Conservation (phyloP, 2,888 invertebrate genomes). For the Phorcus lineatus region DNA sequence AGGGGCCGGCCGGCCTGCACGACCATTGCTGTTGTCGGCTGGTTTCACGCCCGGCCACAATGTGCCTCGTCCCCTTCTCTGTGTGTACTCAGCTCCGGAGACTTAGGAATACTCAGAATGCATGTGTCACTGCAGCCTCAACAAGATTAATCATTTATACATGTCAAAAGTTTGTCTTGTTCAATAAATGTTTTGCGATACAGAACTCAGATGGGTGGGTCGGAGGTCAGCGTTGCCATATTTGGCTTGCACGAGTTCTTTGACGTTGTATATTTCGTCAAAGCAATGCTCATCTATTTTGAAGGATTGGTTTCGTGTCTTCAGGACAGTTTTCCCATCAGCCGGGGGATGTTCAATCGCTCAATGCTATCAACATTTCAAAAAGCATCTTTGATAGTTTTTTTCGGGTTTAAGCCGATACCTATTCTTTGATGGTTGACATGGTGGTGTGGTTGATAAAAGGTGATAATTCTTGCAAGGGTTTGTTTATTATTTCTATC, state of each 20-base stretch:
- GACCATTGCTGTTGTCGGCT: too few species aligned
- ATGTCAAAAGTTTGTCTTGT: conserved; percentile 20
- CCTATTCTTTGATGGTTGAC: not conserved
- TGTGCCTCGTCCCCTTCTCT: too few species aligned
- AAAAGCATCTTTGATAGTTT: conserved; percentile 6
- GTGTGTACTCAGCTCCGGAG: conserved; percentile 4
- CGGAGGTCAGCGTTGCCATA: conserved; percentile 6
- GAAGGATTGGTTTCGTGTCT: conserved; percentile 12
- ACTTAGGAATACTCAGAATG: not conserved
- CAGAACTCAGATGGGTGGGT: not conserved
- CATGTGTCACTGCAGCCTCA: conserved; percentile 9
- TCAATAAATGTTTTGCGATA: conserved; percentile 18
- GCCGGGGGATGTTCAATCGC: not conserved
- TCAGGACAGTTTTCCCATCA: not conserved
- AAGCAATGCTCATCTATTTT: not conserved
- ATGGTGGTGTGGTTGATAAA: not conserved
- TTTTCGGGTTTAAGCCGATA: not conserved
- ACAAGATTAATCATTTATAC: conserved; percentile 21
- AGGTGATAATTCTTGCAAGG: not conserved
- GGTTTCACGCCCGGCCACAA: too few species aligned
- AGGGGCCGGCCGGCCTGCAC: too few species aligned
- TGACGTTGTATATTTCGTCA: not conserved
- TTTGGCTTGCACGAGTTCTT: conserved; percentile 1
- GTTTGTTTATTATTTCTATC: not conserved
- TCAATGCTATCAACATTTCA: conserved; percentile 18